Conservation (phyloP, 2,888 invertebrate species). For the Boloria selene region DNA sequence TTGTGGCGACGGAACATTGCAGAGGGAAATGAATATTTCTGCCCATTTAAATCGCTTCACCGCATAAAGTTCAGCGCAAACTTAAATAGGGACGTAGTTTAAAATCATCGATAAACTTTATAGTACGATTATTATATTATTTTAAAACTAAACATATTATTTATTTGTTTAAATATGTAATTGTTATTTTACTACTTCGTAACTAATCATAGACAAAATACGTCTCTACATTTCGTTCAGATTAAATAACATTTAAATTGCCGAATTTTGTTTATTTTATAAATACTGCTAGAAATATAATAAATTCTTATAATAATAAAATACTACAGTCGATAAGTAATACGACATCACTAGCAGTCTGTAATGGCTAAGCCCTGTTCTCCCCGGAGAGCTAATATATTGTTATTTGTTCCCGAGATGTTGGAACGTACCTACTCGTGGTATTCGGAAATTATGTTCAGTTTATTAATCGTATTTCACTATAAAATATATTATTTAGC, state of each 20-base stretch:
- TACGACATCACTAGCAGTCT: constrained; percentile 47
- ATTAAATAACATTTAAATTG: no score
- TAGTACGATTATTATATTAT: no score
- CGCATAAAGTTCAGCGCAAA: constrained; percentile 48
- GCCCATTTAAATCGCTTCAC: constrained; percentile 54
- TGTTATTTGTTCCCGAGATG: constrained; percentile 56
- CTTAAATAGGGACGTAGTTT: constrained; percentile 43
- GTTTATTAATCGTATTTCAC: constrained; percentile 9
- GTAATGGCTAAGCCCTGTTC: constrained; percentile 75
- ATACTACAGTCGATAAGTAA: constrained; percentile 3
- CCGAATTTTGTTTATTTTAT: background rate
- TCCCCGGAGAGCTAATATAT: constrained; percentile 72
- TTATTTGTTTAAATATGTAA: no score
- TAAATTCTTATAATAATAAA: background rate
- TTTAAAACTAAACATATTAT: no score
- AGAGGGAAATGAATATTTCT: constrained; percentile 59
- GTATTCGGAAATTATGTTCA: constrained; percentile 21
- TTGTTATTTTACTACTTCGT: no score
- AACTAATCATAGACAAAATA: no score
- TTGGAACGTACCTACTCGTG: constrained; percentile 13
- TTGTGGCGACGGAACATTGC: constrained; percentile 49
- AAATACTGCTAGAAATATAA: background rate
- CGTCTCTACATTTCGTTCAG: no score
- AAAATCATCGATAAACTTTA: no score
- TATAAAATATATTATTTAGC: constrained; percentile 6